A percentile compares a stretch with the other conserved stretches of the same genome.
Conservation (phyloP, 2,797 vertebrate species). For the Gadopsis marmoratus region DNA sequence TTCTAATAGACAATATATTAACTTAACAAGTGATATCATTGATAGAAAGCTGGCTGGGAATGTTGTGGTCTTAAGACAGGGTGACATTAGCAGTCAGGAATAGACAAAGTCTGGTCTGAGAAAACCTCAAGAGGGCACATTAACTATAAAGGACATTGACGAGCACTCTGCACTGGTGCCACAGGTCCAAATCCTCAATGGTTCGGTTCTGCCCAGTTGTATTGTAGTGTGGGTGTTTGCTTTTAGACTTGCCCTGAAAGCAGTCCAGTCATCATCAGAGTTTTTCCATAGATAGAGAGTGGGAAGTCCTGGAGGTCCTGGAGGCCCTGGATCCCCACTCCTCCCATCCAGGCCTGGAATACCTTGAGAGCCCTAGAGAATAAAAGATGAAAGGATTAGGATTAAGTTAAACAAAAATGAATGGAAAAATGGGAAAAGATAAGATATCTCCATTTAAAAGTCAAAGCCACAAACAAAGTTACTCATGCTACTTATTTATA, state of each 20-base stretch:
- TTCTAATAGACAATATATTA: slow-evolving; percentile 1
- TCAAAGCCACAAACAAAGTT: neutral
- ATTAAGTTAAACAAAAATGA: neutral
- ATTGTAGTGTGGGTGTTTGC: neutral
- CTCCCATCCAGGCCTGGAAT: slow-evolving; percentile 72
- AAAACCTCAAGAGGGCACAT: slow-evolving; percentile 22
- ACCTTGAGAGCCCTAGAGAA: slow-evolving; percentile 81
- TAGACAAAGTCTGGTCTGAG: slow-evolving; percentile 33
- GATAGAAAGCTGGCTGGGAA: slow-evolving; percentile 27
- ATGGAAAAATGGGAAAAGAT: too few species aligned
- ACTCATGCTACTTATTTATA: neutral
- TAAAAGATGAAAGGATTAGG: neutral
- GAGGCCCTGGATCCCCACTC: slow-evolving; percentile 81
- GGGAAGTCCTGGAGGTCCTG: slow-evolving; percentile 85
- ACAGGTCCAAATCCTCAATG: slow-evolving; percentile 8
- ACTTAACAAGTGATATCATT: slow-evolving; percentile 43
- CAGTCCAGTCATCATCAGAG: slow-evolving; percentile 85
- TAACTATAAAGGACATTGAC: neutral
- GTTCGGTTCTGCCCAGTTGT: neutral
- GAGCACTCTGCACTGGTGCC: neutral
- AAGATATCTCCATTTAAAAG: neutral
- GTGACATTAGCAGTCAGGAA: slow-evolving; percentile 61
- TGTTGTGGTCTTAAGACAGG: slow-evolving; percentile 57
- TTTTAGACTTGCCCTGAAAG: slow-evolving; percentile 80
- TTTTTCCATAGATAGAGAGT: slow-evolving; percentile 86